Percentiles rank a stretch among this genome's conserved stretches.
phyloP scores from a whole-genome alignment of 2,888 invertebrate genomes.

The Drepana falcataria region DNA sequence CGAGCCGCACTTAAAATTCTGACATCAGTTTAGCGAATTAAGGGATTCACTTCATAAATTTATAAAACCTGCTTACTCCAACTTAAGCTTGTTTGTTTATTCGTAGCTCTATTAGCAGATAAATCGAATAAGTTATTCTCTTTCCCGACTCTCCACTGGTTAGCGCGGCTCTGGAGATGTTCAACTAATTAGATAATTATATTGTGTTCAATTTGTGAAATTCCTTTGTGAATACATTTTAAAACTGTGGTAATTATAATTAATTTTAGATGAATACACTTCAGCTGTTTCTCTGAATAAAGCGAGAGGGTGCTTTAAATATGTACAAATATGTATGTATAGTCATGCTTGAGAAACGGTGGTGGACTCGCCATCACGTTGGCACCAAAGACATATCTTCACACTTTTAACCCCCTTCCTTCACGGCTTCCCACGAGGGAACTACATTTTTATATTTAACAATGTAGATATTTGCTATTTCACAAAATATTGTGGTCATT shows the following conservation, averaged over 20 bases:
- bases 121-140: slow-evolving; percentile 71
- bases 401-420: neutral
- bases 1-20: slow-evolving; percentile 62
- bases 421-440: no score
- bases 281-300: no score
- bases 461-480: neutral
- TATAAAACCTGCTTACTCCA: slow-evolving; percentile 53
- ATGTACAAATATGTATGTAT: no score
- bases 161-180: slow-evolving; percentile 43
- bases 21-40: slow-evolving; percentile 63
- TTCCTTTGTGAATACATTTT: slow-evolving; percentile 8
- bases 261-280: neutral
- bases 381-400: no score
- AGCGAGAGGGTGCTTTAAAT: slow-evolving; percentile 6
- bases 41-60: slow-evolving; percentile 58
- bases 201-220: slow-evolving; percentile 25
- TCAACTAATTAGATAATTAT: slow-evolving; percentile 57
- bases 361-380: no score
- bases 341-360: neutral
- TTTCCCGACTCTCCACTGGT: slow-evolving; percentile 54
- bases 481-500: neutral
- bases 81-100: slow-evolving; percentile 68
- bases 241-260: slow-evolving; percentile 11
- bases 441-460: no score
- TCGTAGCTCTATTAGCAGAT: slow-evolving; percentile 62